These are phyloP conservation scores for Habropoda laboriosa DNA, from an alignment of 1,140 invertebrate species.

Conservation along the genomic window DNA sequence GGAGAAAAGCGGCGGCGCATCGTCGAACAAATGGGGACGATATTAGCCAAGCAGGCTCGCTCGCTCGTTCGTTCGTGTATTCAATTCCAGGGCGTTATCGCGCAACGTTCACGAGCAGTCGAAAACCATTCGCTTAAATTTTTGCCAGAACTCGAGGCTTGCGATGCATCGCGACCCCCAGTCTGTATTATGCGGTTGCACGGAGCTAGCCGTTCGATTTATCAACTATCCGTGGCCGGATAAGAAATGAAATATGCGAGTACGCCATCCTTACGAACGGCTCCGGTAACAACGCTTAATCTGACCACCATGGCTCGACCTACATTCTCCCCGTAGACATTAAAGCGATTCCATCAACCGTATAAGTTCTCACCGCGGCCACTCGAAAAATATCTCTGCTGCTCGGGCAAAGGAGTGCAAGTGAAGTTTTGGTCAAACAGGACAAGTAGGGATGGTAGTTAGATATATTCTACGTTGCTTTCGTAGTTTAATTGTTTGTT, in stretches of 20 bases:
- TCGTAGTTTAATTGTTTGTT: too few species aligned
- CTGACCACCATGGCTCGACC: slow-evolving; percentile 5
- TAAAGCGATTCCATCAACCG: slow-evolving; percentile 19
- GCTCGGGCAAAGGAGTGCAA: too few species aligned
- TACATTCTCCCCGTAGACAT: slow-evolving; percentile 16
- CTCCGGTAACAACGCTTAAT: slow-evolving; percentile 40
- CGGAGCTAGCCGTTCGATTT: slow-evolving; percentile 35
- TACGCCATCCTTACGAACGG: slow-evolving; percentile 20
- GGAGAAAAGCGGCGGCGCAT: background rate
- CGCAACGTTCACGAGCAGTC: slow-evolving; percentile 12
- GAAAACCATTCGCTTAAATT: slow-evolving; percentile 26
- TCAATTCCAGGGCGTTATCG: slow-evolving; percentile 22
- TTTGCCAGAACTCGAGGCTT: background rate
- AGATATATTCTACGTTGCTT: too few species aligned
- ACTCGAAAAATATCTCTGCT: background rate
- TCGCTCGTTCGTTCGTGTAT: slow-evolving; percentile 3
- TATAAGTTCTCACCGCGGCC: background rate
- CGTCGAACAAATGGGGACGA: background rate
- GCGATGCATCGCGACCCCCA: background rate
- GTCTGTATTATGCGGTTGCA: slow-evolving; percentile 28
- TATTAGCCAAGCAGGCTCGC: background rate
- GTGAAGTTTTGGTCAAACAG: too few species aligned
- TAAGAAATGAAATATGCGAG: slow-evolving; percentile 51
- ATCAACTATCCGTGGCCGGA: slow-evolving; percentile 39
- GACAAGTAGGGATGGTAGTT: too few species aligned